Percentiles rank a stretch among this genome's conserved stretches.
Evolutionary conservation across 2,113 vertebrate species (phyloP).

Genomic region (Chlorocebus sabaeus): DNA sequence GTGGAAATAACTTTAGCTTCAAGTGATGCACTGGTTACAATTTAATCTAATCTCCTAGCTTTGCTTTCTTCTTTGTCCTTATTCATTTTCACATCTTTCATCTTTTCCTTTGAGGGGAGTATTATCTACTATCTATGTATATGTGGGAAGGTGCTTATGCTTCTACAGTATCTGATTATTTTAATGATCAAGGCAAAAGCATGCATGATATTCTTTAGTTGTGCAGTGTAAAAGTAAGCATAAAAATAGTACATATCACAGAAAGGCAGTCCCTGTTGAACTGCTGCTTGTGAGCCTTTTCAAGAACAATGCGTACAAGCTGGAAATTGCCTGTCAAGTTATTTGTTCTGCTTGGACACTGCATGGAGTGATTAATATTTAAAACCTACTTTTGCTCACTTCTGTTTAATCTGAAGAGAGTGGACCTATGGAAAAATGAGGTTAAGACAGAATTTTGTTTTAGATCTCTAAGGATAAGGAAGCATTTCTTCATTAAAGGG

Average conservation of each 20-base stretch:
- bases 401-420: slow-evolving; percentile 24
- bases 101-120: neutral
- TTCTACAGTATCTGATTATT: neutral
- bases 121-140: neutral
- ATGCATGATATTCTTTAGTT: neutral
- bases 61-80: neutral
- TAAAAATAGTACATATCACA: slow-evolving; percentile 28
- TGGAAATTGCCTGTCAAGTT: slow-evolving; percentile 52
- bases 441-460: slow-evolving; percentile 23
- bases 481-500: neutral
- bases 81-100: neutral
- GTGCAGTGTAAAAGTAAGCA: neutral
- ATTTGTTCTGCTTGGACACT: slow-evolving; percentile 53
- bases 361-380: slow-evolving; percentile 61
- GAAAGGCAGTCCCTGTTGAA: neutral
- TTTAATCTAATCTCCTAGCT: neutral
- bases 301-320: slow-evolving; percentile 13
- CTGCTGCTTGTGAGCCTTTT: neutral
- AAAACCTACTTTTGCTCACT: slow-evolving; percentile 46
- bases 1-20: slow-evolving; percentile 54
- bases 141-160: neutral
- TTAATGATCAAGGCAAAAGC: neutral
- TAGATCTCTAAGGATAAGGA: neutral
- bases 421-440: neutral
- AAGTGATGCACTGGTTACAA: neutral